Evolutionary conservation across 2,888 invertebrate genomes (phyloP), one percentile per base, ranked within the genome.

Genomic region (Blastobasis lacticolella): DNA sequence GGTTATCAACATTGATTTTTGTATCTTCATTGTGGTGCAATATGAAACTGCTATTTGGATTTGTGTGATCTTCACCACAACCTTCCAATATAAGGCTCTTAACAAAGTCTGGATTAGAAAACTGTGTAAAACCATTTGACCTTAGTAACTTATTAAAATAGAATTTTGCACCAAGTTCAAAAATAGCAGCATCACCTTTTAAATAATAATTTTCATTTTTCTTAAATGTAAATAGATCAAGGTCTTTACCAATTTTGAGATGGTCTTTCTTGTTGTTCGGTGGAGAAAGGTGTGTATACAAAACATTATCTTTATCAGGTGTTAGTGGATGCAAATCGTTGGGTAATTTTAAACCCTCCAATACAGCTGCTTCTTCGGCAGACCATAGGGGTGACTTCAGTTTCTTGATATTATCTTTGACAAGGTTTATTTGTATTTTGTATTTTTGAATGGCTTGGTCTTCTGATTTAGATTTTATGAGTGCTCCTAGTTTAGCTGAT

Each of bases 21-120:
- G 89, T 76, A 49, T 91, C 90, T 46, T 90, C 87, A 52, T 89
- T 88, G 54, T 90, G 86, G 58, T 90, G 81, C 42, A 94, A 68
- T 50, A 92, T 90, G 61, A 93, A 93, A 7, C 90, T 81, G n/a
- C 79, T 67, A 41, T 81, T 64, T 0, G 90, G 78, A 61, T 92
- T 82, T 4, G 89, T 83, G 45, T 91, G 90, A 65, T 92, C 85
- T 40, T 81, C 67, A 3, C 93, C 93, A 63, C 92, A 90, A 48
- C 94, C 95, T 81, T 96, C 95, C 5, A 94, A 82, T 4, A 96
- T 81, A 2, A 94, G 79, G 68, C 93, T 94, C 51, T 93, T 91
- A 5, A 91, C 90, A 80, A 96, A 95, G 79, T 96, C 95, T 0
- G 95, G 90, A 73, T 94, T 95, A 0, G 93, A 91, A 63, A 94